Conservation (phyloP, 1,140 invertebrate species). For the Anastatus disparis region DNA sequence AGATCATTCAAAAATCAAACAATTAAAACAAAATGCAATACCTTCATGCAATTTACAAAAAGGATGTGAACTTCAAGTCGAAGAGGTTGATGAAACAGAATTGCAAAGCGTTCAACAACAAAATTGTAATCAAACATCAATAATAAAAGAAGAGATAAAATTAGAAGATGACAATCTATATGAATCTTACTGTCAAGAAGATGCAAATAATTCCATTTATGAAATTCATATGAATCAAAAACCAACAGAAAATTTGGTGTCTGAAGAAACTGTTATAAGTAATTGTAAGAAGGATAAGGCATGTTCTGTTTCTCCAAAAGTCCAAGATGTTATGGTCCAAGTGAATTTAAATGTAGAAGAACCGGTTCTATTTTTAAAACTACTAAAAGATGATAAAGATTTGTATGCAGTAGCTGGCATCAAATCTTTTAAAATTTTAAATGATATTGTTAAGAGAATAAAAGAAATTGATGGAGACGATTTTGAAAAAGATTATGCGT, state of each 20-base stretch:
- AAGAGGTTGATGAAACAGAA: no score
- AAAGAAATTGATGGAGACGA: background rate
- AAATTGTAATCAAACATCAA: no score
- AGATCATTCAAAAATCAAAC: background rate
- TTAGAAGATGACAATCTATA: no score
- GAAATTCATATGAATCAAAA: background rate
- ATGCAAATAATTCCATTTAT: background rate
- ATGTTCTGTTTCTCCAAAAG: background rate
- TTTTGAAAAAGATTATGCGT: background rate
- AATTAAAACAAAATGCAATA: background rate
- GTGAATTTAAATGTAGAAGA: background rate
- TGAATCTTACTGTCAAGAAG: no score
- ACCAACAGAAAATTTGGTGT: background rate
- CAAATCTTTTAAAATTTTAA: background rate
- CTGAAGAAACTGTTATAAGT: no score
- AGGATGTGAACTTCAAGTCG: background rate
- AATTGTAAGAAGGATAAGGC: no score
- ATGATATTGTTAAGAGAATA: background rate
- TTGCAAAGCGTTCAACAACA: no score
- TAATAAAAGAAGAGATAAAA: no score
- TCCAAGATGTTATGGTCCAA: constrained; percentile 6
- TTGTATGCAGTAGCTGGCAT: background rate
- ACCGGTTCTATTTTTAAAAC: background rate
- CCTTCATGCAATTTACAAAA: background rate
- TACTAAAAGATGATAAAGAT: background rate